A percentile compares a stretch with the other conserved stretches of the same genome.
Conservation (phyloP, 2,888 invertebrate genomes). For the Habroteleia sp. region DNA sequence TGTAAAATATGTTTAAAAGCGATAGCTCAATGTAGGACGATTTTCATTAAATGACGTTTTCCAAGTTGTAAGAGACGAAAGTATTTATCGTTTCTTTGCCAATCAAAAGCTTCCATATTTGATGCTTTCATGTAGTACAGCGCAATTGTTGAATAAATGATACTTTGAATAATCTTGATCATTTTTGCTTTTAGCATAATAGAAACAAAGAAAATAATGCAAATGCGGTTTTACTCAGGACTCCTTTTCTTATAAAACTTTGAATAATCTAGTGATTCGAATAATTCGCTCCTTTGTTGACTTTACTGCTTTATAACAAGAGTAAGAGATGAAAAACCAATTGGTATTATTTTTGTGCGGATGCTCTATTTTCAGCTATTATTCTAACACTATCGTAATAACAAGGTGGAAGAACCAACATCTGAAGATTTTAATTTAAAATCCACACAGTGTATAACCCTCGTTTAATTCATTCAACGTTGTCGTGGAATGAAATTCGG, state of each 20-base stretch:
- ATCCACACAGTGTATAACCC: conserved; percentile 16
- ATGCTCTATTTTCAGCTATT: background rate
- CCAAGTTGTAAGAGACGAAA: no score
- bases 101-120: no score
- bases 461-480: conserved; percentile 10
- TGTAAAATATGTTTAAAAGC: no score
- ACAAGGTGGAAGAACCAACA: background rate
- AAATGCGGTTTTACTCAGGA: conserved; percentile 2
- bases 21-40: no score
- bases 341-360: conserved; percentile 5
- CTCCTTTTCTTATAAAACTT: conserved; percentile 7
- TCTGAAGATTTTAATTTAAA: conserved; percentile 14
- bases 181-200: no score
- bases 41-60: no score
- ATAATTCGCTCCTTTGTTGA: conserved; percentile 27
- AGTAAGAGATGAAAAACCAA: background rate
- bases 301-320: background rate
- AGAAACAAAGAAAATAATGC: conserved; percentile 41
- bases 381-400: conserved; percentile 3
- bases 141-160: conserved; percentile 34
- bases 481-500: conserved; percentile 12
- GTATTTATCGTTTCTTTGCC: no score
- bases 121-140: no score
- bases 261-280: conserved; percentile 19
- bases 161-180: no score